Evolutionary conservation across 2,888 invertebrate genomes (phyloP), one percentile per base, ranked within the genome.

Genomic region (Aporophyla lueneburgensis): DNA sequence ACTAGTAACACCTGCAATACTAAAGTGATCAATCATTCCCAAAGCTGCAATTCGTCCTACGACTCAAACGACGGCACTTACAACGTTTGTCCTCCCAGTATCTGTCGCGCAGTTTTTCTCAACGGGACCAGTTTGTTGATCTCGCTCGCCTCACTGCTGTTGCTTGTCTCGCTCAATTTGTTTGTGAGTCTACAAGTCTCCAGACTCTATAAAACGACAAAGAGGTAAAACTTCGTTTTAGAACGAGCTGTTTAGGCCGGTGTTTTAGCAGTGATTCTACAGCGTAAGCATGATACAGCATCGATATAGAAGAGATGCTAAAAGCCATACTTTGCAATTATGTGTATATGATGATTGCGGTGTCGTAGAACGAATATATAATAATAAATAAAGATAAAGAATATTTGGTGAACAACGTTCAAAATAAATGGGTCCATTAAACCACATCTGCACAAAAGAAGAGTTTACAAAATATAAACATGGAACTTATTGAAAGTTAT

Each of bases 41-140:
- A 43, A 2, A 16, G 43, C 24, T 59, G 40, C 65, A 49, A 71
- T 49, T 51, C 10, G 46, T 71, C 46, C n/a, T 33, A 14, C 40
- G 24, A 24, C 40, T 54, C n/a, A 46, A 75, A 21, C 51, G 33
- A 58, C 51, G 71, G 71, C 71, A 77, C n/a, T 54, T 2, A 33
- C 63, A 33, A 16, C 33, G 46, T 71, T 59, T 40, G 71, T 77
- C 77, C 58, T 53, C 10, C 16, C 40, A 53, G 49, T 66, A 43
- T 65, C 71, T 14, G 49, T 49, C 24, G 54, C 14, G 27, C 19
- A 54, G 76, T 21, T 51, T 24, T 46, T 74, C 27, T 65, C 56
- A 51, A 63, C 27, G 40, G 40, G 54, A 54, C 24, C 5, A 54
- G 68, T 62, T n/a, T 43, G 19, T n/a, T 33, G 6, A 21, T 24